phyloP scores from a whole-genome alignment of 2,888 invertebrate genomes.

The Eurytoma adleriae region DNA sequence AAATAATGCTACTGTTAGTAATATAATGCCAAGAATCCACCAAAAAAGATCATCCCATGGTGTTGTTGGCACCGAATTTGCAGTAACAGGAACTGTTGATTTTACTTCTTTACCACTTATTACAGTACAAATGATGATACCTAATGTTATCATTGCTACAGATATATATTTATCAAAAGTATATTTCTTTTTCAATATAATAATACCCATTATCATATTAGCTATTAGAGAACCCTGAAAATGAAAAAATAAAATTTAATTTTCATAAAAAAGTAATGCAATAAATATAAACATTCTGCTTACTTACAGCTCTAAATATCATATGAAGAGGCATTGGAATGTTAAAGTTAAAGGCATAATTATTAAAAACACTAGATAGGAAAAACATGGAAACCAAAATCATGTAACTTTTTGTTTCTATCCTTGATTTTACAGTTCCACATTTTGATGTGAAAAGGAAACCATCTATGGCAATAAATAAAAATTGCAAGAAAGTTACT shows the following conservation, averaged over 20 bases:
- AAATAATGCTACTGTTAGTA: constrained; percentile 92
- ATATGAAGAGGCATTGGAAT: constrained; percentile 99
- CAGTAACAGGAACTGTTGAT: constrained; percentile 73
- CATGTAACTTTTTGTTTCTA: constrained; percentile 88
- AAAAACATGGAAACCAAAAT: constrained; percentile 93
- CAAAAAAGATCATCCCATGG: constrained; percentile 79
- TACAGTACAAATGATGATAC: constrained; percentile 93
- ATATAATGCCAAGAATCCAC: constrained; percentile 85
- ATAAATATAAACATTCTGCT: constrained; percentile 6
- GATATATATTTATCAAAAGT: constrained; percentile 91
- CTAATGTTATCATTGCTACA: constrained; percentile 94
- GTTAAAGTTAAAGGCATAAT: constrained; percentile 96
- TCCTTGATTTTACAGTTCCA: constrained; percentile 86
- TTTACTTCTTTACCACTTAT: constrained; percentile 87
- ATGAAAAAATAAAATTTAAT: not conserved
- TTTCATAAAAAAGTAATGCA: constrained; percentile 28
- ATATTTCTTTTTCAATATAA: constrained; percentile 91
- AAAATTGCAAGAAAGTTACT: constrained; percentile 96
- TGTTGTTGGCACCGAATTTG: constrained; percentile 72
- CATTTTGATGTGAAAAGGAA: constrained; percentile 90
- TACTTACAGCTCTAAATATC: constrained; percentile 95
- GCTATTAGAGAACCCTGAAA: constrained; percentile 95
- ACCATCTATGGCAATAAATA: constrained; percentile 93
- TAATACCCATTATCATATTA: constrained; percentile 95
- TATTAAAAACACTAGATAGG: constrained; percentile 92